A percentile compares a stretch with the other conserved stretches of the same genome.
Conservation (phyloP, 2,797 vertebrate genomes). For the Mus caroli region DNA sequence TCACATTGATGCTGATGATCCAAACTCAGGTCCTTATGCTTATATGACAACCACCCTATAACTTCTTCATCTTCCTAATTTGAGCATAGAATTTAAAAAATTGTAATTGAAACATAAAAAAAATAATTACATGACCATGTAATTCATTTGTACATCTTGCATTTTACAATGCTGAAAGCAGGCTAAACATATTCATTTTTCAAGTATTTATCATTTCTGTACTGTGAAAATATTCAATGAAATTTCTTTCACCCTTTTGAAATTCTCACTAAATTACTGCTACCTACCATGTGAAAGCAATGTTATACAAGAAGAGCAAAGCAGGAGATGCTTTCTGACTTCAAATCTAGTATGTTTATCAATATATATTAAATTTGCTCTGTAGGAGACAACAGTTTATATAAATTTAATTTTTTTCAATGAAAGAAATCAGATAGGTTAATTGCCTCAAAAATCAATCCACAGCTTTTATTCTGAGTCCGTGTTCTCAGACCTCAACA, state of each 20-base stretch:
- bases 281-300: neutral
- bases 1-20: neutral
- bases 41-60: neutral
- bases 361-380: neutral
- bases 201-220: neutral
- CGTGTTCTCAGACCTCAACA: neutral
- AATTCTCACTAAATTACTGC: neutral
- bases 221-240: neutral
- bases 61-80: neutral
- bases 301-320: neutral
- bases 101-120: neutral
- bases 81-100: neutral
- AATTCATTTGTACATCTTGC: neutral
- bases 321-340: neutral
- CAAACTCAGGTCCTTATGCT: neutral
- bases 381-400: neutral
- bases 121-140: neutral
- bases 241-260: neutral
- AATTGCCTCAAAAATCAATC: neutral
- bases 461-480: neutral
- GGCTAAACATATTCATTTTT: neutral
- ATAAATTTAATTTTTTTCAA: neutral
- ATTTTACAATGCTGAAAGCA: neutral
- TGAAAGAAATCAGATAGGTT: neutral
- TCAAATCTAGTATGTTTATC: neutral